A percentile compares a stretch with the other conserved stretches of the same genome.
phyloP scores from a whole-genome alignment of 1,140 invertebrate species.

The Conus ventricosus region DNA sequence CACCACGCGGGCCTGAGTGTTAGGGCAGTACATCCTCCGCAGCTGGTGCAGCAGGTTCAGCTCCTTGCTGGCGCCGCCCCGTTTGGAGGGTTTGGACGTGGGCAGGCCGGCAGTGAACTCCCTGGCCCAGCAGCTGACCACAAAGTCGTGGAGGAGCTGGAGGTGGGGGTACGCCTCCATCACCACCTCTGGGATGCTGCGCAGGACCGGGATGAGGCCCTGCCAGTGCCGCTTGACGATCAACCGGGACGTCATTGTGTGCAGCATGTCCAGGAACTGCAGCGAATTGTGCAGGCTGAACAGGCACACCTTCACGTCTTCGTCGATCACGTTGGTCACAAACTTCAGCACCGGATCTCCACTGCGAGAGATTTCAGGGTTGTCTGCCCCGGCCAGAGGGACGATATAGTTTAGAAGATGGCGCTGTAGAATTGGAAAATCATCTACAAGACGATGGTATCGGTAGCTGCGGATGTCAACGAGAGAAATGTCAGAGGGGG shows the following conservation, averaged over 20 bases:
- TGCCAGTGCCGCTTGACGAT: slow-evolving; percentile 59
- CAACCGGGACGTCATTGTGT: slow-evolving; percentile 59
- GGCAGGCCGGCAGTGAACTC: not conserved
- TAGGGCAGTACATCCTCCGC: slow-evolving; percentile 49
- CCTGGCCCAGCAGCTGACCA: slow-evolving; percentile 56
- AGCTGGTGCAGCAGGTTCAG: slow-evolving; percentile 44
- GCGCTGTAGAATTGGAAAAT: slow-evolving; percentile 65
- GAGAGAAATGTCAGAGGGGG: slow-evolving; percentile 66
- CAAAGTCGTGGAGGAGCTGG: slow-evolving; percentile 63
- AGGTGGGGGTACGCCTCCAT: slow-evolving; percentile 52
- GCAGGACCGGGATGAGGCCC: slow-evolving; percentile 57
- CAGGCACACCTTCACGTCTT: slow-evolving; percentile 65
- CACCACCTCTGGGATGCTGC: slow-evolving; percentile 60
- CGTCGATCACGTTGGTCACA: slow-evolving; percentile 65
- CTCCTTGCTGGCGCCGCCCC: not conserved
- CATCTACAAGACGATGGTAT: slow-evolving; percentile 66
- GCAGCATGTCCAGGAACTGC: slow-evolving; percentile 59
- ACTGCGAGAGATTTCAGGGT: slow-evolving; percentile 62
- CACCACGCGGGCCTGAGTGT: slow-evolving; percentile 59
- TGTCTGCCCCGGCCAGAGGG: slow-evolving; percentile 64
- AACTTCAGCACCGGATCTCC: slow-evolving; percentile 69
- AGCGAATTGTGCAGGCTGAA: slow-evolving; percentile 62
- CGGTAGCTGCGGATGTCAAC: slow-evolving; percentile 70
- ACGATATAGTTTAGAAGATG: slow-evolving; percentile 66
- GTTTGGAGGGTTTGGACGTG: not conserved